Evolutionary conservation across 2,888 invertebrate species (phyloP).

Genomic region (Melanophora roralis): DNA sequence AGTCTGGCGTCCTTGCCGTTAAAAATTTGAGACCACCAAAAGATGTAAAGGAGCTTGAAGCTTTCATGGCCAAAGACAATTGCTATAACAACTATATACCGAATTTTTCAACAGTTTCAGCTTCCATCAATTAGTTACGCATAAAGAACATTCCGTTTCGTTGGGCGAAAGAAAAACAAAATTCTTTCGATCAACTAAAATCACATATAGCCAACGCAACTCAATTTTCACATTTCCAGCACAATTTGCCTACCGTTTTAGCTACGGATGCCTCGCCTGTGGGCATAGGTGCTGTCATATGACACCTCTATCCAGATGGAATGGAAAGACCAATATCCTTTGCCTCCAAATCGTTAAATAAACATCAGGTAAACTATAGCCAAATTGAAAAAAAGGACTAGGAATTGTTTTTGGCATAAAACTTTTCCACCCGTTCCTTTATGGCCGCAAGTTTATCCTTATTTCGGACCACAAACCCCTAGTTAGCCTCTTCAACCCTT

Average conservation of each 20-base stretch:
- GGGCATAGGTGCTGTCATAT: slow-evolving; percentile 41
- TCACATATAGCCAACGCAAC: slow-evolving; percentile 34
- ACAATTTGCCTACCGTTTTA: slow-evolving; percentile 37
- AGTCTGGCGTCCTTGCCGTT: slow-evolving; percentile 69
- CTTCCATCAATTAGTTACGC: slow-evolving; percentile 30
- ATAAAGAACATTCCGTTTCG: slow-evolving; percentile 44
- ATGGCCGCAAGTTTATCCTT: slow-evolving; percentile 45
- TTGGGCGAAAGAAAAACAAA: slow-evolving; percentile 24
- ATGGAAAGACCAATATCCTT: slow-evolving; percentile 43
- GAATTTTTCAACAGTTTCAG: slow-evolving; percentile 33
- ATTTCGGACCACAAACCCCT: slow-evolving; percentile 50
- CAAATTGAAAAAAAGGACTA: slow-evolving; percentile 38
- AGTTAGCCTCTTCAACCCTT: slow-evolving; percentile 48
- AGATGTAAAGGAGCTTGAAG: slow-evolving; percentile 44
- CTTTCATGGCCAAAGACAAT: slow-evolving; percentile 17
- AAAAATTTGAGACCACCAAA: slow-evolving; percentile 59
- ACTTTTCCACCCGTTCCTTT: slow-evolving; percentile 38
- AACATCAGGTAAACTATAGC: no score
- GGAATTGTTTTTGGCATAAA: slow-evolving; percentile 43
- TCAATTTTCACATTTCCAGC: slow-evolving; percentile 31
- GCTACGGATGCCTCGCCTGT: slow-evolving; percentile 47
- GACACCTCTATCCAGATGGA: slow-evolving; percentile 33
- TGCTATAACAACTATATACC: slow-evolving; percentile 40
- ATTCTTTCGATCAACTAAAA: slow-evolving; percentile 27
- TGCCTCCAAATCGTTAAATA: slow-evolving; percentile 34